Evolutionary conservation across 2,888 invertebrate genomes (phyloP), one percentile per base, ranked within the genome.

Genomic region (Quadriops clusia): DNA sequence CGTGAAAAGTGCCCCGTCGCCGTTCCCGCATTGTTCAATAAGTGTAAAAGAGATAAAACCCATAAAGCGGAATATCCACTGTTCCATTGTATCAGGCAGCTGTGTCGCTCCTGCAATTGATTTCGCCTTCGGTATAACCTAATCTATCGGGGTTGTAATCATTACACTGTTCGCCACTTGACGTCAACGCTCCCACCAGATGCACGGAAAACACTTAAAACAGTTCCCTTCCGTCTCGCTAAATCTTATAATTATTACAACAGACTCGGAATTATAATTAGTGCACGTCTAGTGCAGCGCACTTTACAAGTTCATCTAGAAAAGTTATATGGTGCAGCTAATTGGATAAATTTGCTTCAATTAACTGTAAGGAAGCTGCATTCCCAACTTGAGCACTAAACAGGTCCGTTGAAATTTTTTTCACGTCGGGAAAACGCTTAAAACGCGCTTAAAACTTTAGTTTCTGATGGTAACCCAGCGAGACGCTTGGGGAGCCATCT

Each of bases 231-330:
- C 38, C 39, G 41, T 40, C 39, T 37, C 39, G 39, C 41, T 43
- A 44, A 43, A 44, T 45, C 45, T 47, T 45, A 41, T 46, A 47
- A 49, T 49, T 46, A 47, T 47, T 45, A 44, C 42, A 45, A 46
- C 46, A 40, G 44, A 32, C 40, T 39, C 38, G 25, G 42, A 46
- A 46, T 20, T 20, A 12, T 28, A 20, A 28, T 20, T 28, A 14
- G 9, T 12, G 20, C 10, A 12, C 13, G 28, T 12, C 33, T 23
- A 23, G 22, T 28, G 29, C 36, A 43, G 42, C 29, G 36, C 35
- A 37, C 42, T 41, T 43, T 39, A 39, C 39, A 41, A 41, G 34
- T 45, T 43, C 39, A 40, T 41, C 37, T 39, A 36, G 40, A 45
- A 42, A 43, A 45, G 43, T 43, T 45, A 34, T 38, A 30, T 41